A percentile compares a stretch with the other conserved stretches of the same genome.
Evolutionary conservation across 2,113 vertebrate genomes (phyloP).

Genomic region (Sakesphorus luctuosus): DNA sequence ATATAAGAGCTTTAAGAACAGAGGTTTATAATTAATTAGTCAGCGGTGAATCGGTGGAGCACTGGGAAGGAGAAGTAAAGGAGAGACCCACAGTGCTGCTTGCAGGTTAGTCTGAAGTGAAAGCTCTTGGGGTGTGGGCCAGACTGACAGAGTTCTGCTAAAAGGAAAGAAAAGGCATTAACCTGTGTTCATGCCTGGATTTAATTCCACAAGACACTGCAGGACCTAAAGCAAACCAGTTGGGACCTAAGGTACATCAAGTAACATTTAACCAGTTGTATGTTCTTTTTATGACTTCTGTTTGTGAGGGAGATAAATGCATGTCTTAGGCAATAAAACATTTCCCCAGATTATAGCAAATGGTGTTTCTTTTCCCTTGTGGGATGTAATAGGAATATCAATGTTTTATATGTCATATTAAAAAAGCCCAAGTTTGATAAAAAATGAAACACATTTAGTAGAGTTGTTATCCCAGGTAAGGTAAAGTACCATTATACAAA

Average conservation of each 20-base stretch:
- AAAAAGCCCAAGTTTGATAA: slow-evolving; percentile 67
- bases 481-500: slow-evolving; percentile 14
- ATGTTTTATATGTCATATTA: slow-evolving; percentile 65
- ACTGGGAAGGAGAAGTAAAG: slow-evolving; percentile 61
- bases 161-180: slow-evolving; percentile 64
- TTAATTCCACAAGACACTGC: slow-evolving; percentile 64
- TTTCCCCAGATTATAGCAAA: slow-evolving; percentile 72
- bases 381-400: slow-evolving; percentile 65
- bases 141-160: slow-evolving; percentile 51
- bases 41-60: slow-evolving; percentile 17
- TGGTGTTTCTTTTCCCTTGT: slow-evolving; percentile 64
- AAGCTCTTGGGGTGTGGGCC: slow-evolving; percentile 61
- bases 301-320: slow-evolving; percentile 72
- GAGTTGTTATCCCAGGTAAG: slow-evolving; percentile 58
- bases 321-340: slow-evolving; percentile 68
- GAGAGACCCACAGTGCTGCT: slow-evolving; percentile 63
- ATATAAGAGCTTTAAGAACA: slow-evolving; percentile 55
- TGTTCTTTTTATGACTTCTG: slow-evolving; percentile 74
- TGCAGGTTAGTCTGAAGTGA: slow-evolving; percentile 62
- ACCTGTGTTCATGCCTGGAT: slow-evolving; percentile 59
- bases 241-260: slow-evolving; percentile 65
- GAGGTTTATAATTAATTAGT: slow-evolving; percentile 69
- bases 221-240: slow-evolving; percentile 52
- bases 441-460: slow-evolving; percentile 68
- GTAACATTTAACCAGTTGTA: slow-evolving; percentile 71